phyloP scores from a whole-genome alignment of 2,888 invertebrate genomes.

The Globia sparganii region DNA sequence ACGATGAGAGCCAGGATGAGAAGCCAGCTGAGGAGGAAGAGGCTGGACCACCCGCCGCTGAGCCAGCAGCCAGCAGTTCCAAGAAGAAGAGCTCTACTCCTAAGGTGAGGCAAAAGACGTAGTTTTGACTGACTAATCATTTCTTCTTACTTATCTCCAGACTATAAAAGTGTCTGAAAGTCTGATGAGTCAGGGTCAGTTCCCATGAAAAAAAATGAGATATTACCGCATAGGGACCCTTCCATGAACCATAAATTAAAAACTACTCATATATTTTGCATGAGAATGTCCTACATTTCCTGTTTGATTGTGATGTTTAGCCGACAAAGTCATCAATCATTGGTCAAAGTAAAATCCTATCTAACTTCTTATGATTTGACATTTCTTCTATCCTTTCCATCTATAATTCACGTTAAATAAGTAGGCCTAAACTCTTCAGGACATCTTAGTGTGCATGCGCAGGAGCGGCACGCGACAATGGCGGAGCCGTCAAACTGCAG shows the following conservation, averaged over 20 bases:
- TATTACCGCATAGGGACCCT: background rate
- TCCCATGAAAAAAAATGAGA: too few relatives aligned
- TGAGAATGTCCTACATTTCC: background rate
- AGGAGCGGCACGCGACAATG: too few relatives aligned
- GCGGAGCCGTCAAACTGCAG: too few relatives aligned
- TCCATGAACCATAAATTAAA: background rate
- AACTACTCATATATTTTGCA: background rate
- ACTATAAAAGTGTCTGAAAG: background rate
- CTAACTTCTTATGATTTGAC: background rate
- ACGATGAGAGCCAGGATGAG: conserved; percentile 75
- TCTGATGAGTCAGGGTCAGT: background rate
- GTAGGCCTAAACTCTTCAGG: background rate
- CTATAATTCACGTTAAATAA: background rate
- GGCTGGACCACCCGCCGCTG: conserved; percentile 66
- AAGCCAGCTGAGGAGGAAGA: conserved; percentile 65
- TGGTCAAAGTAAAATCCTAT: background rate
- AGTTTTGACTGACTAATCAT: background rate
- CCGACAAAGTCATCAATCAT: background rate
- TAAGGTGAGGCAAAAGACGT: conserved; percentile 75
- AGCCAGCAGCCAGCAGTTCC: conserved; percentile 60
- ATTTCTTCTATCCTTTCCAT: background rate
- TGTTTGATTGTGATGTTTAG: background rate
- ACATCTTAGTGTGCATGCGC: too few relatives aligned
- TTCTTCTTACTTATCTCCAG: background rate
- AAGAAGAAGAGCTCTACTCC: conserved; percentile 88